Base-by-base conservation (phyloP, 30 jellyfish, hydroid and myxozoan genomes). In the Cassiopea xamachana region DNA sequence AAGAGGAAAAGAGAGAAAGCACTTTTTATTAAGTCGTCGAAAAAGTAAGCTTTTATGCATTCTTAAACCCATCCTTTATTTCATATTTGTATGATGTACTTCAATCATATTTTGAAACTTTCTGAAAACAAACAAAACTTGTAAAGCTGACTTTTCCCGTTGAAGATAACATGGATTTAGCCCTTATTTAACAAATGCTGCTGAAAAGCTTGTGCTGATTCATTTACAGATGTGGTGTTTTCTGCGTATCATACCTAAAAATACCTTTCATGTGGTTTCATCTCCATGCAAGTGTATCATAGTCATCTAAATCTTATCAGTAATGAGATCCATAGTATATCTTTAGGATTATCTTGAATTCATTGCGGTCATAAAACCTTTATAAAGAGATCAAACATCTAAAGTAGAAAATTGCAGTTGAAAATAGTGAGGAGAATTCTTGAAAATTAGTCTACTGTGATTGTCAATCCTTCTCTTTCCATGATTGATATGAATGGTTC, bases 281-380 rank as follows among this genome's bases (percentile, higher is more conserved):
- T 1, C 3, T 9, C 47, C 51, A 71, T 3, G 58, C n/a, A 71
- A 71, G 80, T 71, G 0, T 43, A 71, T 12, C 80, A 71, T 7
- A 71, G 4, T 7, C 27, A n/a, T 7, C 50, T 2, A 2, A 64
- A 17, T 13, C 74, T 64, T 64, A 64, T 64, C 74, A 64, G 2
- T 64, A 64, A 64, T 4, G 2, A 64, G 74, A 64, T 71, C 39
- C 7, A 16, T 43, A 71, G 55, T n/a, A 71, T 71, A 71, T 71
- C 80, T 71, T 71, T 9, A 17, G 80, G 80, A 71, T 71, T 71
- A 43, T 71, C 7, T 18, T 4, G n/a, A 71, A 71, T 71, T 43
- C 27, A 71, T 71, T 71, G 80, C 55, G 80, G 80, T 71, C 55
- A 2, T 18, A n/a, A 55, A 19, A 55, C 27, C 7, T 71, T 71